Evolutionary conservation across 2,113 vertebrate species (phyloP), one percentile per base, ranked within the genome.

Genomic region (Elachura formosa): DNA sequence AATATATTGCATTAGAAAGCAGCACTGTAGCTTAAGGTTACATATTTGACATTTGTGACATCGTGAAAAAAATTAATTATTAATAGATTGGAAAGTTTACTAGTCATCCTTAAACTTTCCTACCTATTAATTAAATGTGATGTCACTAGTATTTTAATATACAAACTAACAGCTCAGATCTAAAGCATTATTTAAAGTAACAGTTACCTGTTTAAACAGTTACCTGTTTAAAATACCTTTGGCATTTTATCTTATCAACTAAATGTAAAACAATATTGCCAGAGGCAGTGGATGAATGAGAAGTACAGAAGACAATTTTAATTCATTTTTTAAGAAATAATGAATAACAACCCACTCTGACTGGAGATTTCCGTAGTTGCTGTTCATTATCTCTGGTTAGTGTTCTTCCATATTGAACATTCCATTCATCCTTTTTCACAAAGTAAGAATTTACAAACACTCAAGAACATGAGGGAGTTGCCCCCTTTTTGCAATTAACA

Each of bases 1-100:
- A 95, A 93, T 62, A 92, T 56, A 90, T 17, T 95, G 83, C 82
- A 87, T 96, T 97, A 96, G 78, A 96, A 97, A 97, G 62, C 67
- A 77, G 91, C 66, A 97, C 59, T 93, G 80, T 93, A 94, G 76
- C 73, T 96, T 87, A 89, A 93, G 81, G 43, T 96, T 94, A 94
- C 90, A 51, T 93, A 46, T 63, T 69, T 76, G 89, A 84, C 63
- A 80, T 84, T 75, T 73, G 23, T 96, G 93, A 97, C 90, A 81
- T 38, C 6, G 2, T 69, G 33, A 41, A 91, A 73, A 89, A 92
- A 95, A 96, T 86, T 54, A 83, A 25, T 89, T 95, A 25, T 89
- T 95, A 92, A 93, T 54, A 33, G n/a, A 51, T 24, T 78, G 29
- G 3, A 63, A 82, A 84, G 24, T 73, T 62, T 55, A 41, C 0